These are phyloP conservation scores for Romanomermis culicivorax DNA, from an alignment of 2,888 invertebrate genomes.

Conservation along the genomic window DNA sequence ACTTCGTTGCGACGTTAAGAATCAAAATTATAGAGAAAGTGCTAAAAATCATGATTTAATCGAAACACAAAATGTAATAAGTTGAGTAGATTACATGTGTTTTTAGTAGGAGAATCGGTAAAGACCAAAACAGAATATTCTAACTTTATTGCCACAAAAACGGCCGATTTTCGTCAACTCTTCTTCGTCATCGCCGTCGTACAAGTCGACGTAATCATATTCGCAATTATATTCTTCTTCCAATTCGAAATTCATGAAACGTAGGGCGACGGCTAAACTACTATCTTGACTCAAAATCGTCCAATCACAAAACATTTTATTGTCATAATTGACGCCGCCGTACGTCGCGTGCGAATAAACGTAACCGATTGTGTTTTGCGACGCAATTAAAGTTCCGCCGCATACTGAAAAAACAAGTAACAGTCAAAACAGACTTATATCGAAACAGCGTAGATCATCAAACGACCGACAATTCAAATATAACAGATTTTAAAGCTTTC, in stretches of 20 bases:
- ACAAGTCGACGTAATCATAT: slow-evolving; percentile 82
- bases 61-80: too few species aligned
- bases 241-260: slow-evolving; percentile 65
- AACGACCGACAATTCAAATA: too few species aligned
- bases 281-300: slow-evolving; percentile 48
- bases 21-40: too few species aligned
- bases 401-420: slow-evolving; percentile 47
- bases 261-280: slow-evolving; percentile 31
- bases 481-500: too few species aligned
- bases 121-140: too few species aligned
- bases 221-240: slow-evolving; percentile 82
- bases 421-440: neutral
- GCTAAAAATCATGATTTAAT: too few species aligned
- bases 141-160: slow-evolving; percentile 67
- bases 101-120: too few species aligned
- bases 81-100: too few species aligned
- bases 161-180: slow-evolving; percentile 56
- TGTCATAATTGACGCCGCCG: slow-evolving; percentile 71
- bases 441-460: too few species aligned
- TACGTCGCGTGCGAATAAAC: slow-evolving; percentile 85
- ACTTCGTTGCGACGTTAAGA: too few species aligned
- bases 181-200: slow-evolving; percentile 62
- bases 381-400: slow-evolving; percentile 68
- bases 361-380: slow-evolving; percentile 52
- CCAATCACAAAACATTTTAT: slow-evolving; percentile 80